Base-by-base conservation (phyloP, 1,140 invertebrate genomes). In the Mercenaria mercenaria region DNA sequence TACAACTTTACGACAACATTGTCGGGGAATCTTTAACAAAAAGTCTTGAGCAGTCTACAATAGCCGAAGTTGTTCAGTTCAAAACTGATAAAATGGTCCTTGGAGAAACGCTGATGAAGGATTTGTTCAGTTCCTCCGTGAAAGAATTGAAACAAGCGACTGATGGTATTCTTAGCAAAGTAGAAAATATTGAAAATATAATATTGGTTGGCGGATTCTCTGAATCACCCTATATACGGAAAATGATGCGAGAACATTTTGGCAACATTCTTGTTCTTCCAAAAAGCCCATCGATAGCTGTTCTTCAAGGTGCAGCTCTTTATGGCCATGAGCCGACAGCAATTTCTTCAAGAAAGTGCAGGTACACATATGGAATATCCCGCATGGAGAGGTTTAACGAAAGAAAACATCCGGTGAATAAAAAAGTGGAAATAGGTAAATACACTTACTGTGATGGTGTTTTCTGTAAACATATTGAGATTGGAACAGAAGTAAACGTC, bases 191-290 rank as follows among this genome's bases (percentile, higher is more conserved):
- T 29, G 77, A 85, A 41, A 52, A 79, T 0, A 79, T 91, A 18
- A 29, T 92, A 20, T 69, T 86, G 20, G 92, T 91, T 13, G 92
- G 92, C 11, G 92, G 92, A 8, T 91, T 90, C 76, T 86, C 92
- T 10, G 92, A 91, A 79, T 91, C 90, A 20, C 37, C 77, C 32
- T 79, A 89, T n/a, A 43, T 92, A 26, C 80, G 69, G 50, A 77
- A 81, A 20, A 77, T 79, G 15, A 84, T 92, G n/a, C 74, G 59
- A 72, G 50, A 82, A 34, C 34, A 69, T 1, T 92, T 91, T 84
- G 77, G 83, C 10, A 79, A 86, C 29, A 82, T 81, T 52, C 32
- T 90, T 18, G 26, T 88, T 18, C 52, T 91, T 52, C 92, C 92
- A 26, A 69, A 26, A 23, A 50, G 90, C 11, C 88, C 90, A 52